Conservation (phyloP, 2,113 vertebrate genomes). For the Anolis sagrei region DNA sequence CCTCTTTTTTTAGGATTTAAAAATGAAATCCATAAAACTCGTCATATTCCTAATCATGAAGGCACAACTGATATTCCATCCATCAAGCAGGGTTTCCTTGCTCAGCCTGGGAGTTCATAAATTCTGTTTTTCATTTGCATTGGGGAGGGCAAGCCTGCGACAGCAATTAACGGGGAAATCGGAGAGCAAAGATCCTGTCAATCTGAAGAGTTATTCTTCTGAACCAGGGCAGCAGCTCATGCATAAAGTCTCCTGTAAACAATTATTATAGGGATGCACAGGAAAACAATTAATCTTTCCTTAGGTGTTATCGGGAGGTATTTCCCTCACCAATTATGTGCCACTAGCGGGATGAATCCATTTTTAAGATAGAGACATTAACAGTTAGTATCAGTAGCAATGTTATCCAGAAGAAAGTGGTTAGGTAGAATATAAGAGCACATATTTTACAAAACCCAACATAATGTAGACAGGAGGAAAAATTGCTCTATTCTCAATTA, state of each 20-base stretch:
- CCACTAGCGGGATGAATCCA: constrained; percentile 68
- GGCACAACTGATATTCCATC: constrained; percentile 33
- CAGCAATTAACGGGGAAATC: constrained; percentile 70
- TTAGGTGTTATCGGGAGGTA: constrained; percentile 75
- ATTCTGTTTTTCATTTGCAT: constrained; percentile 51
- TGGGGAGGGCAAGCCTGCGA: constrained; percentile 61
- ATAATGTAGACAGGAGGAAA: no score
- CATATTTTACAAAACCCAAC: no score
- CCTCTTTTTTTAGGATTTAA: neutral
- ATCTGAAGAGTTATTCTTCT: constrained; percentile 74
- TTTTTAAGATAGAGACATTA: constrained; percentile 71
- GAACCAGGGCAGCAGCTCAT: constrained; percentile 71
- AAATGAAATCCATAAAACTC: neutral
- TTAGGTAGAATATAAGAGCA: no score
- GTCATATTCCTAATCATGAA: neutral
- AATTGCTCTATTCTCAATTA: no score
- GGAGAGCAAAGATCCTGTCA: constrained; percentile 69
- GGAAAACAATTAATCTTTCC: constrained; percentile 74
- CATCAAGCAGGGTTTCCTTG: constrained; percentile 43
- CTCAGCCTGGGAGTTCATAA: constrained; percentile 55
- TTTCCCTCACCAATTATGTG: constrained; percentile 67
- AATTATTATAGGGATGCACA: constrained; percentile 73
- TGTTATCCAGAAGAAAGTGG: no score
- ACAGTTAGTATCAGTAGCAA: constrained; percentile 52
- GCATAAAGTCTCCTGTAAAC: constrained; percentile 73